Evolutionary conservation across 2,797 vertebrate genomes (phyloP), one percentile per base, ranked within the genome.

Genomic region (Enteromius viviparus): DNA sequence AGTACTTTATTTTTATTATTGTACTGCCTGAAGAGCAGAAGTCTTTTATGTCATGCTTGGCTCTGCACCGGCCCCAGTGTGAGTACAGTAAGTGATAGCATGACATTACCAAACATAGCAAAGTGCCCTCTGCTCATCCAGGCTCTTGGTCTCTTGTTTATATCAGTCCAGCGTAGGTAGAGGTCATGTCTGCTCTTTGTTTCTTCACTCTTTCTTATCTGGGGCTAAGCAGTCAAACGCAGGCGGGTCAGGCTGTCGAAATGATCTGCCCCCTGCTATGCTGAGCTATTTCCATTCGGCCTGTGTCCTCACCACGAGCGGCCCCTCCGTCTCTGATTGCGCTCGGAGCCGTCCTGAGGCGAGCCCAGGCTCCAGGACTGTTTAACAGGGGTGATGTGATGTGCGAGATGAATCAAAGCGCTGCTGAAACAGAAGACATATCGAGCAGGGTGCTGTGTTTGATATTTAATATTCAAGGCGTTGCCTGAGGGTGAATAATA

Each of bases 151-250:
- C 81, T 76, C 81, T 34, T 49, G 65, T 60, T 74, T 62, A 81
- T 76, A 83, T 83, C 84, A 78, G 76, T 29, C 60, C 69, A 23
- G 34, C 70, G 32, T 49, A 17, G 58, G 60, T 42, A 10, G 40
- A 79, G 87, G 79, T 66, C 79, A 51, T 87, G 78, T 89, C 91
- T 92, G 75, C 76, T 89, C 83, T 68, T 58, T 81, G 42, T 81
- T 87, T 85, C 15, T 71, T 69, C 62, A 49, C 86, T 66, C 87
- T 65, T 45, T 85, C 75, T 90, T 85, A 88, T 87, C 76, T 68
- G 49, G 76, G 42, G 65, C 84, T 88, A 83, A 80, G 80, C 80
- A 77, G 84, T 90, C 85, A 88, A 89, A 87, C 64, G 79, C 76
- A 83, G 80, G 78, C 83, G 15, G 85, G 79, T 70, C 64, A 78